phyloP scores from a whole-genome alignment of 2,797 vertebrate genomes.

The Fundulus diaphanus region DNA sequence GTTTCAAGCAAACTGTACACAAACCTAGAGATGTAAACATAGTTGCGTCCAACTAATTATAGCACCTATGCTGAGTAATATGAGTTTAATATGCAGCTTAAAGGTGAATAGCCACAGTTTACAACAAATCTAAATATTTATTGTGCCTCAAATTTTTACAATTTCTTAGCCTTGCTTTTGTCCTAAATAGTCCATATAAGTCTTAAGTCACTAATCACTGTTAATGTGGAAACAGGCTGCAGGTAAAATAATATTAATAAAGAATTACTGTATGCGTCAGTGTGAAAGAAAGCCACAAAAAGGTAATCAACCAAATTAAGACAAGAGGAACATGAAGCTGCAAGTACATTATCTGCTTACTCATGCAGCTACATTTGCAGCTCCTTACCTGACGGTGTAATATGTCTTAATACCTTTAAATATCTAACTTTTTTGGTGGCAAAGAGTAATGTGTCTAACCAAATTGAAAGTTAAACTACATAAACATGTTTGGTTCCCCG shows the following conservation, averaged over 20 bases:
- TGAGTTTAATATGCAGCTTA: background rate
- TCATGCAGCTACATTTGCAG: background rate
- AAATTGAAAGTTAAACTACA: conserved; percentile 9
- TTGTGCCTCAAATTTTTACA: background rate
- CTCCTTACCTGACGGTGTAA: background rate
- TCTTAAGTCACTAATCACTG: background rate
- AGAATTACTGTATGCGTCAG: conserved; percentile 35
- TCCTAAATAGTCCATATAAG: background rate
- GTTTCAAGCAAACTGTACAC: too few relatives aligned
- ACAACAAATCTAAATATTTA: background rate
- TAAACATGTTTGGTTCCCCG: conserved; percentile 7
- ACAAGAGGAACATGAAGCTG: background rate
- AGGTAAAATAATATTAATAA: conserved; percentile 42
- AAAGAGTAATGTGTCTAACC: conserved; percentile 16
- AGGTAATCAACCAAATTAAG: conserved; percentile 10
- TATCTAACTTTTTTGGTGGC: conserved; percentile 1
- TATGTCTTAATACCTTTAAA: conserved; percentile 4
- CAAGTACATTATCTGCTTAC: background rate
- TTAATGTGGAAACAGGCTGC: background rate
- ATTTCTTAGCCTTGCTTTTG: background rate
- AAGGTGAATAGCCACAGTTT: background rate
- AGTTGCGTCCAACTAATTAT: background rate
- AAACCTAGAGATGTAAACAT: background rate
- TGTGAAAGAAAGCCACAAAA: conserved; percentile 29
- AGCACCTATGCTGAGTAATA: background rate